A percentile compares a stretch with the other conserved stretches of the same genome.
Evolutionary conservation across 2,797 vertebrate species (phyloP).

Genomic region (Brachyrhaphis roseni): DNA sequence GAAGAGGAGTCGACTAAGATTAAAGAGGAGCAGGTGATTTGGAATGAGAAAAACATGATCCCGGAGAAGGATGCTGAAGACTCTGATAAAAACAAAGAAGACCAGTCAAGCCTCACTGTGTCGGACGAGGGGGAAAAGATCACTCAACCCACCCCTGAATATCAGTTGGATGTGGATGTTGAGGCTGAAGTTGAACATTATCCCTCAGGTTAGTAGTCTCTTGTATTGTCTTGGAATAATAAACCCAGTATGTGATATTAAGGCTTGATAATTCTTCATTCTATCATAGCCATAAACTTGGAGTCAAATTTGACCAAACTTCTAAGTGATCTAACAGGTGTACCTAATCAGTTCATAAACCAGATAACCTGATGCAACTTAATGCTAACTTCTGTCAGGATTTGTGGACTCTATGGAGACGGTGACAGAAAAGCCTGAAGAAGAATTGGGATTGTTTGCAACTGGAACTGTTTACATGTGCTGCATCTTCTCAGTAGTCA

Average conservation of each 20-base stretch:
- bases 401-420: constrained; percentile 69
- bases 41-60: constrained; percentile 59
- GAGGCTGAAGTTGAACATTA: constrained; percentile 65
- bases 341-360: not conserved
- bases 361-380: not conserved
- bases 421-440: constrained; percentile 59
- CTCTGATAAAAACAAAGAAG: constrained; percentile 80
- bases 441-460: constrained; percentile 64
- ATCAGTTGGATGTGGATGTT: constrained; percentile 69
- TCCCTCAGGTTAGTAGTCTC: constrained; percentile 70
- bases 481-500: constrained; percentile 55
- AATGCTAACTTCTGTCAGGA: constrained; percentile 38
- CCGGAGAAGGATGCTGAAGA: constrained; percentile 74
- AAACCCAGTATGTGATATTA: not conserved
- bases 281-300: not conserved
- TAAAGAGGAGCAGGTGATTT: constrained; percentile 34
- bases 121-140: constrained; percentile 71
- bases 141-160: constrained; percentile 75
- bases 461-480: constrained; percentile 53
- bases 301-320: not conserved
- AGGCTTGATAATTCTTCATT: not conserved
- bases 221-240: not conserved
- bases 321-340: not conserved
- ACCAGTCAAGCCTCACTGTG: constrained; percentile 60
- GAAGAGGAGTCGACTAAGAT: constrained; percentile 35